Evolutionary conservation across 2,888 invertebrate genomes (phyloP), one percentile per base, ranked within the genome.

Genomic region (Pyrgus malvae): DNA sequence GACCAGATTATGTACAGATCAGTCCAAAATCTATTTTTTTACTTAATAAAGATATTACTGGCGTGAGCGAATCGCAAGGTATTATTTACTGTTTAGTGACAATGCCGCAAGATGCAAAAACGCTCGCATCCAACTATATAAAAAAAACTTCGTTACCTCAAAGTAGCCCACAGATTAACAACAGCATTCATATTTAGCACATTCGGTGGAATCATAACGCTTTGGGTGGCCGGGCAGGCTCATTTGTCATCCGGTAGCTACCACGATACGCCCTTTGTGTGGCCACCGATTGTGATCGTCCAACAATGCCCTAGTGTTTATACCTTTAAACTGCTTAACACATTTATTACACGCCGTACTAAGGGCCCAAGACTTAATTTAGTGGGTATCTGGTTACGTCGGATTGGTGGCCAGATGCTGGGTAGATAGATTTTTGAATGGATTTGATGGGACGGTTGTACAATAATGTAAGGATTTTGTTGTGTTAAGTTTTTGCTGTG

Each of bases 191-290:
- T 44, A 53, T 46, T 54, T 41, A 54, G 46, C 54, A 54, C 53
- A 41, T 54, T 54, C 45, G 46, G 40, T 27, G 40, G 27, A 50
- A 61, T 62, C 58, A 57, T 59, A 60, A 55, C 77, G 58, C 70
- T 63, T 68, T 84, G 87, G 87, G 86, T 85, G 85, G 85, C 72
- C 84, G 57, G 55, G 59, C 62, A 56, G 55, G 58, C 70, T 71
- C 83, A 86, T 87, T 87, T 83, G 86, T 87, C 87, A 83, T 63
- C 61, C 69, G 66, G 58, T 73, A 72, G 81, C 83, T 83, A 83
- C 84, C 80, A 78, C 76, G 79, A 78, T 85, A 85, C 85, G 83
- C 81, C 76, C 73, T 76, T 77, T 79, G 76, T 80, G 68, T 69
- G 60, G 55, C 38, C 38, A 37, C 9, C 57, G 84, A 78, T 75